Base-by-base conservation (phyloP, 2,888 invertebrate genomes). In the Altica lythri region DNA sequence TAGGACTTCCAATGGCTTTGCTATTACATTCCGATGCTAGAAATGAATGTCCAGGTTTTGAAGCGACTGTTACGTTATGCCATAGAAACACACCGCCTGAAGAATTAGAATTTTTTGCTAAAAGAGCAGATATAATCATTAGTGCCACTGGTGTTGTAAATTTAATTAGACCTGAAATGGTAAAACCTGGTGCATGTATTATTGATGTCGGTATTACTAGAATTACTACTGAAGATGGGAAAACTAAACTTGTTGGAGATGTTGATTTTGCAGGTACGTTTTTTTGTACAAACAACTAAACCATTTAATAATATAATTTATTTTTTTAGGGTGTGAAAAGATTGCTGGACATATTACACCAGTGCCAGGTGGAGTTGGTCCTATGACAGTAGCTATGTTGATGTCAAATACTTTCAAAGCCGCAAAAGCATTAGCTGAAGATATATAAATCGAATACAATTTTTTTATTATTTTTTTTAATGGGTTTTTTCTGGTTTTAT, bases 301-400 rank as follows among this genome's bases (percentile, higher is more conserved):
- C 13, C 14, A n/a, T 27, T 44, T 44, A n/a, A 12, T 17, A n/a
- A 1, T 13, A n/a, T 18, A 14, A 40, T 43, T 45, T 30, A 48
- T 67, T 67, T 4, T 40, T 40, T 25, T 22, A 79, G 87, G 84
- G 81, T 75, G 92, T 92, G 1, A 82, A 53, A 81, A 91, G 75
- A 81, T 92, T 16, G 95, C 94, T 5, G 90, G 91, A 6, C 81
- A 86, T 46, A 86, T 95, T 38, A 93, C 94, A 0, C 94, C 95
- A 1, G 95, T 95, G 0, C 95, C 95, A 1, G 87, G 95, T 1
- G 95, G 95, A 1, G 95, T 92, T 2, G 95, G 95, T 0, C 95
- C 95, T 0, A 91, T 95, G 89, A 95, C 95, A 0, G 94, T 95
- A 0, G 90, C 93, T 1, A 94, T 94, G 92, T 76, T 95, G 25